These are phyloP conservation scores for Rhyzopertha dominica DNA, from an alignment of 1,140 invertebrate genomes.

Conservation along the genomic window DNA sequence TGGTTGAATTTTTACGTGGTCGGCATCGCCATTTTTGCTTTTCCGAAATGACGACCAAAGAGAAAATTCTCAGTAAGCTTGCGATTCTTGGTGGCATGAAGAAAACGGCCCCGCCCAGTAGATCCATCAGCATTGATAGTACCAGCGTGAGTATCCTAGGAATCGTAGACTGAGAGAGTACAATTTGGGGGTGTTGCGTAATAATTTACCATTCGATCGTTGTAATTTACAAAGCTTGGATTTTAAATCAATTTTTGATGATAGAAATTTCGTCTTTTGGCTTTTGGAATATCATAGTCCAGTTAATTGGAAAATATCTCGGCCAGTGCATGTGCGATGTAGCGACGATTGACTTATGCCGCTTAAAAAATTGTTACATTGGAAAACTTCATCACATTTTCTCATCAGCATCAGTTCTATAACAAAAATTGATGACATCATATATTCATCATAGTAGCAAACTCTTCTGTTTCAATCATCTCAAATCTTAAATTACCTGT, in stretches of 20 bases:
- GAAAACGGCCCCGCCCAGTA: slow-evolving; percentile 36
- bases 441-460: no score
- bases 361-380: no score
- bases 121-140: slow-evolving; percentile 38
- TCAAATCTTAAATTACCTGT: no score
- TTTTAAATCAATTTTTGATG: not conserved
- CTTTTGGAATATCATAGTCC: not conserved
- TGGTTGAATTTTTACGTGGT: no score
- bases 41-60: slow-evolving; percentile 15
- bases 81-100: slow-evolving; percentile 35
- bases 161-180: not conserved
- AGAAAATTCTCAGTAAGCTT: slow-evolving; percentile 30
- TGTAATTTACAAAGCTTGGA: no score
- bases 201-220: no score
- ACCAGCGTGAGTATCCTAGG: slow-evolving; percentile 33
- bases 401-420: no score
- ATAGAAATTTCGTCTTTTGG: not conserved
- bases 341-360: no score
- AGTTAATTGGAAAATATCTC: not conserved
- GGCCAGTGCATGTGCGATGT: not conserved
- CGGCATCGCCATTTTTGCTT: no score
- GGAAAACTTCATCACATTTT: no score
- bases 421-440: no score
- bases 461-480: no score
- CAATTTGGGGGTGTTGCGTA: not conserved